Evolutionary conservation across 2,113 vertebrate species (phyloP).

Genomic region (Hemiprocne comata): DNA sequence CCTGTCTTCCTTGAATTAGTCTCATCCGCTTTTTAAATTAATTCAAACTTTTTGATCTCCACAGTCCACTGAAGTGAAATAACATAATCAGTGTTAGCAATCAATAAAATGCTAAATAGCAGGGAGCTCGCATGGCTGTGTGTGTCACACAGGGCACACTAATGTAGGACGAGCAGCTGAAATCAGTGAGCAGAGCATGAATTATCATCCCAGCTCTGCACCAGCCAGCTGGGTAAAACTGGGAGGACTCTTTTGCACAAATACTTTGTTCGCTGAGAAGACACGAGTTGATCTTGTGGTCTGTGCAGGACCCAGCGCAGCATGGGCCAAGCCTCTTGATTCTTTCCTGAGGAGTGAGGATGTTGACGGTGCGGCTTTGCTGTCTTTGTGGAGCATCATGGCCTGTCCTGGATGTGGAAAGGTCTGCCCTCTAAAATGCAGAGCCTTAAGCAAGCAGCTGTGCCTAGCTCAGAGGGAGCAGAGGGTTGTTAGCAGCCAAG

Average conservation of each 20-base stretch:
- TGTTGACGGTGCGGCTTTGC: accelerated
- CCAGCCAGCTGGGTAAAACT: background rate
- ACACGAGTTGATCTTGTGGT: background rate
- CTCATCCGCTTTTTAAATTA: background rate
- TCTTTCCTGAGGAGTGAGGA: background rate
- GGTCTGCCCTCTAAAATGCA: background rate
- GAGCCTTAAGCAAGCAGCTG: background rate
- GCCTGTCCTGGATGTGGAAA: background rate
- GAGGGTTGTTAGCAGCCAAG: background rate
- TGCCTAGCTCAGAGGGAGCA: accelerated
- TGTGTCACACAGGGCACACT: background rate
- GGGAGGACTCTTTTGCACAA: background rate
- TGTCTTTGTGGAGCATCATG: accelerated
- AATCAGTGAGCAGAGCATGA: background rate
- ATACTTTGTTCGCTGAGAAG: background rate
- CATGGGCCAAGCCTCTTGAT: background rate
- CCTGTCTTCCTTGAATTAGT: background rate
- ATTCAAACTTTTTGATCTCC: background rate
- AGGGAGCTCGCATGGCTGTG: background rate
- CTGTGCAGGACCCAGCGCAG: accelerated
- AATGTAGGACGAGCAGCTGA: background rate
- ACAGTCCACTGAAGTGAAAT: background rate
- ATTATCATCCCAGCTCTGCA: background rate
- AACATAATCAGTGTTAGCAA: background rate
- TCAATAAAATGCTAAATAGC: background rate